These are phyloP conservation scores for Halcyon badia DNA, from an alignment of 2,797 vertebrate species.

Conservation along the genomic window DNA sequence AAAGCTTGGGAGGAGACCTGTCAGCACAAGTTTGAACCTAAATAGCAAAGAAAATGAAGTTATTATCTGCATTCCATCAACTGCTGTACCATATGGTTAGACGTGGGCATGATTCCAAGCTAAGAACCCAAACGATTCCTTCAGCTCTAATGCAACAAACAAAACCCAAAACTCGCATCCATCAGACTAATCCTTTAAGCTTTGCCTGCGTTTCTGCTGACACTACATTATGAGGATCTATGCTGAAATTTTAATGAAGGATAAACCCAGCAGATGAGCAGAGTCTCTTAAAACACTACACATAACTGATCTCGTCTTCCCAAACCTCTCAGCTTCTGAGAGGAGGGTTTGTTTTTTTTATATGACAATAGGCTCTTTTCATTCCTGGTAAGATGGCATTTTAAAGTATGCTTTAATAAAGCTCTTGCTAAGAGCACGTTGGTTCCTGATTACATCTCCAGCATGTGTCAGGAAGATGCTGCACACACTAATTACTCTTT, in stretches of 20 bases:
- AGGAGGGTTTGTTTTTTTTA: background rate
- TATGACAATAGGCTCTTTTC: background rate
- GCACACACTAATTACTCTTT: background rate
- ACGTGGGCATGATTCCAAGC: conserved; percentile 53
- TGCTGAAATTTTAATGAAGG: background rate
- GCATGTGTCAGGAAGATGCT: background rate
- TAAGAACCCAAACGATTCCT: conserved; percentile 46
- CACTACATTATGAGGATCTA: background rate
- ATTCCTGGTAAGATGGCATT: background rate
- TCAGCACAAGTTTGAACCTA: conserved; percentile 66
- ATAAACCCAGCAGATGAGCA: background rate
- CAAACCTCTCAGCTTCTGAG: background rate
- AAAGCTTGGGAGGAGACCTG: conserved; percentile 57
- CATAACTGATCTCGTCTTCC: background rate
- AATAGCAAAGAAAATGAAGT: conserved; percentile 59
- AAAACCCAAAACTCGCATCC: conserved; percentile 23
- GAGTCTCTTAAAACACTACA: background rate
- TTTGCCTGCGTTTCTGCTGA: background rate
- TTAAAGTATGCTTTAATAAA: conserved; percentile 1
- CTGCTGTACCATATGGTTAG: conserved; percentile 42
- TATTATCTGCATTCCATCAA: conserved; percentile 72
- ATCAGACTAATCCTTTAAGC: conserved; percentile 18
- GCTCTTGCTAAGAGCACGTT: background rate
- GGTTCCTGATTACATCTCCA: conserved; percentile 9
- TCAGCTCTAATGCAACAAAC: conserved; percentile 41